These are phyloP conservation scores for Alauda arvensis DNA, from an alignment of 2,797 vertebrate species.

Conservation along the genomic window DNA sequence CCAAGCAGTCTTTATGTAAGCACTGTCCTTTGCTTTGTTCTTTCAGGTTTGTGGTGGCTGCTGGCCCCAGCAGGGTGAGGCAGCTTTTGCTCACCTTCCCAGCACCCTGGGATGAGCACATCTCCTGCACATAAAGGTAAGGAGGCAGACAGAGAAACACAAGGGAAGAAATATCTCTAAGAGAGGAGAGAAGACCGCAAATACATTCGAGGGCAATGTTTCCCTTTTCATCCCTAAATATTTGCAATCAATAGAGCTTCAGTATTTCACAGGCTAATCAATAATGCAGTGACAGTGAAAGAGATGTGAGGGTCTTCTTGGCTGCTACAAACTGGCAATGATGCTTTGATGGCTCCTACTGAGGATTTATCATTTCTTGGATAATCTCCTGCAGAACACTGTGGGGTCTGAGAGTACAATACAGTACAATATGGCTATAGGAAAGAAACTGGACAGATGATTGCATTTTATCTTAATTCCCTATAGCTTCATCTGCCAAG, in stretches of 20 bases:
- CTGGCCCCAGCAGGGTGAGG: neutral
- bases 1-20: neutral
- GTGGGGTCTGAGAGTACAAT: conserved; percentile 12
- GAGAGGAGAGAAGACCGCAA: neutral
- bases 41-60: neutral
- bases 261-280: conserved; percentile 44
- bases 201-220: conserved; percentile 5
- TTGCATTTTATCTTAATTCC: conserved; percentile 4
- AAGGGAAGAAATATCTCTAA: neutral
- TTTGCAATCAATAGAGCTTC: conserved; percentile 44
- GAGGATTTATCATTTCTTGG: conserved; percentile 41
- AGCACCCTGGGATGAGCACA: neutral
- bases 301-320: conserved; percentile 41
- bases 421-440: neutral
- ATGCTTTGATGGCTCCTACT: conserved; percentile 36
- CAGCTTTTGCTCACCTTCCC: neutral
- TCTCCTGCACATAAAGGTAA: neutral
- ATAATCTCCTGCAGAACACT: conserved; percentile 40
- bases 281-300: conserved; percentile 45
- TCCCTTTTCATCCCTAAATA: conserved; percentile 53
- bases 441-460: conserved; percentile 1
- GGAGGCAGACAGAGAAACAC: neutral
- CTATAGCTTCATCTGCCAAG: neutral
- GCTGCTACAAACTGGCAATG: neutral
- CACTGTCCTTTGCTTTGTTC: neutral